These are phyloP conservation scores for Hyposoter didymator DNA, from an alignment of 2,888 invertebrate species.

Conservation along the genomic window DNA sequence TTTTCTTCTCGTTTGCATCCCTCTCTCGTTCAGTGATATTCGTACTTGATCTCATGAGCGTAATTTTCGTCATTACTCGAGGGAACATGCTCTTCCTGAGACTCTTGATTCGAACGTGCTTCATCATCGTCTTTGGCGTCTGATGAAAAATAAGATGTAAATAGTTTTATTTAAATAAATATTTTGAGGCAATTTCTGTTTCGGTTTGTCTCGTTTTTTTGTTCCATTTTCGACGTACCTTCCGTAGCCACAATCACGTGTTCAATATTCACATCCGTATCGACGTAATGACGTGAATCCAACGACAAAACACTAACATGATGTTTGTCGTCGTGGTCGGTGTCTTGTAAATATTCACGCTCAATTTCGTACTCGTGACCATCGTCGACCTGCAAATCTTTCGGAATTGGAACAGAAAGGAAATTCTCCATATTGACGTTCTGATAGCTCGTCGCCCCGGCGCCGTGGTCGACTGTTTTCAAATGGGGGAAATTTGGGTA, in stretches of 20 bases:
- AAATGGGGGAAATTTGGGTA: slow-evolving; percentile 75
- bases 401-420: slow-evolving; percentile 73
- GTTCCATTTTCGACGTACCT: slow-evolving; percentile 54
- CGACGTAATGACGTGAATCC: slow-evolving; percentile 27
- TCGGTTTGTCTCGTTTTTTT: neutral
- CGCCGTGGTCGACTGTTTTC: slow-evolving; percentile 76
- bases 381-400: slow-evolving; percentile 67
- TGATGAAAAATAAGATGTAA: slow-evolving; percentile 63
- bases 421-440: slow-evolving; percentile 78
- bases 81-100: slow-evolving; percentile 47
- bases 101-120: slow-evolving; percentile 66
- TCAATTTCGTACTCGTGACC: slow-evolving; percentile 49
- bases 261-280: neutral
- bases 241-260: slow-evolving; percentile 62
- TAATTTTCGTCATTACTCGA: slow-evolving; percentile 65
- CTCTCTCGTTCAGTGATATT: slow-evolving; percentile 66
- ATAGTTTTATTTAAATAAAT: neutral
- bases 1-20: slow-evolving; percentile 28
- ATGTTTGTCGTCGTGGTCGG: slow-evolving; percentile 38
- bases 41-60: slow-evolving; percentile 70
- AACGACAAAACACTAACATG: slow-evolving; percentile 13
- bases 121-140: slow-evolving; percentile 69
- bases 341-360: slow-evolving; percentile 58
- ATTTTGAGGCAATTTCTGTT: neutral
- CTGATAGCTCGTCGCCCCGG: slow-evolving; percentile 81